Percentiles rank a stretch among this genome's conserved stretches.
Evolutionary conservation across 2,888 invertebrate species (phyloP).

Genomic region (Mycalesis mineus): DNA sequence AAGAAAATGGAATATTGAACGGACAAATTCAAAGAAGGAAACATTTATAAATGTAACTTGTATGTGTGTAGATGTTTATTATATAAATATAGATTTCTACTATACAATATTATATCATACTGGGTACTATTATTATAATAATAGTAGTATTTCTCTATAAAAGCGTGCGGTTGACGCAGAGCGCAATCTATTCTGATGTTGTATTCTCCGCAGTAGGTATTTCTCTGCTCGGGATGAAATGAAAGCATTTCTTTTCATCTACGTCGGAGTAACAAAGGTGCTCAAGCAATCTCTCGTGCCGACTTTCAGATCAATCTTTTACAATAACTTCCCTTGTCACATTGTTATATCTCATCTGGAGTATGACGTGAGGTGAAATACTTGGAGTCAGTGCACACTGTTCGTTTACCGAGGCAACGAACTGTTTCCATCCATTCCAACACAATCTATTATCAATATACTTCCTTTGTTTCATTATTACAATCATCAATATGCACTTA

Average conservation of each 20-base stretch:
- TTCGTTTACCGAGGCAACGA: too few relatives aligned
- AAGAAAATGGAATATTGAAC: too few relatives aligned
- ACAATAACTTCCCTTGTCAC: conserved; percentile 8
- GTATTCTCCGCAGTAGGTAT: conserved; percentile 1
- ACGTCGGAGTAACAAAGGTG: conserved; percentile 2
- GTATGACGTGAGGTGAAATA: background rate
- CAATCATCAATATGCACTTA: too few relatives aligned
- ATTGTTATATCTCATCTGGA: background rate
- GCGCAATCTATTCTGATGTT: conserved; percentile 2
- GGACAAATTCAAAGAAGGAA: too few relatives aligned
- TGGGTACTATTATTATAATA: background rate
- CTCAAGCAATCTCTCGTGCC: conserved; percentile 7
- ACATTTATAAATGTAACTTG: too few relatives aligned
- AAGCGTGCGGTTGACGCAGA: background rate
- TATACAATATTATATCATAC: too few relatives aligned
- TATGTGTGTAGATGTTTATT: too few relatives aligned
- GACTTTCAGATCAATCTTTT: conserved; percentile 9
- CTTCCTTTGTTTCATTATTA: too few relatives aligned
- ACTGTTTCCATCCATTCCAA: too few relatives aligned
- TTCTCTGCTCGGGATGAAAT: background rate
- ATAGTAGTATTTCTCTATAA: background rate
- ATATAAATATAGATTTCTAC: too few relatives aligned
- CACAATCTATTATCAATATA: too few relatives aligned
- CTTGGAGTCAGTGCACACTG: too few relatives aligned
- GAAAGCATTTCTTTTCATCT: conserved; percentile 10